Evolutionary conservation across 1,140 invertebrate genomes (phyloP).

Genomic region (Drosophila eugracilis): DNA sequence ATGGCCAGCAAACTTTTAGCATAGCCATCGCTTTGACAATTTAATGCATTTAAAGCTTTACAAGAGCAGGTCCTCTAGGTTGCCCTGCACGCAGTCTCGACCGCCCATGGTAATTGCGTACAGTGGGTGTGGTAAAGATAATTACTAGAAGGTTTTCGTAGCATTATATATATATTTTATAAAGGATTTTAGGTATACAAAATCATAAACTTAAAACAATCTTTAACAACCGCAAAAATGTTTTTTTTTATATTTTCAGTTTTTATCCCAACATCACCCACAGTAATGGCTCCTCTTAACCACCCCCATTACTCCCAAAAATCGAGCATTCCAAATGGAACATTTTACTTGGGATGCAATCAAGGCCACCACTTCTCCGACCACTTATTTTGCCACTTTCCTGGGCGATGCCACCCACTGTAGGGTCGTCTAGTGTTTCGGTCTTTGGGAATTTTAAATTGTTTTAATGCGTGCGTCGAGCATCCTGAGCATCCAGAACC

Average conservation of each 20-base stretch:
- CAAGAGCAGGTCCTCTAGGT: conserved; percentile 31
- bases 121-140: conserved; percentile 30
- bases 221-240: too few species aligned
- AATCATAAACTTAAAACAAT: not conserved
- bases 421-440: conserved; percentile 39
- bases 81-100: conserved; percentile 26
- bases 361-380: not conserved
- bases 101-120: conserved; percentile 41
- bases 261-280: not conserved
- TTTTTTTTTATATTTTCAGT: not conserved
- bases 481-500: conserved; percentile 54
- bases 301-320: conserved; percentile 1
- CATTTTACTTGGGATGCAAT: conserved; percentile 4
- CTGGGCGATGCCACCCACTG: conserved; percentile 25
- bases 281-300: not conserved
- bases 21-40: conserved; percentile 69
- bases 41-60: conserved; percentile 80
- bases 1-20: conserved; percentile 73
- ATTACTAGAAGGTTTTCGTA: too few species aligned
- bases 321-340: conserved; percentile 6
- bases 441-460: conserved; percentile 77
- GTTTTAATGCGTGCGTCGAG: conserved; percentile 71
- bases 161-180: not conserved
- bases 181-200: too few species aligned
- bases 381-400: not conserved